Evolutionary conservation across 2,113 vertebrate genomes (phyloP).

Genomic region (Malurus cyaneus): DNA sequence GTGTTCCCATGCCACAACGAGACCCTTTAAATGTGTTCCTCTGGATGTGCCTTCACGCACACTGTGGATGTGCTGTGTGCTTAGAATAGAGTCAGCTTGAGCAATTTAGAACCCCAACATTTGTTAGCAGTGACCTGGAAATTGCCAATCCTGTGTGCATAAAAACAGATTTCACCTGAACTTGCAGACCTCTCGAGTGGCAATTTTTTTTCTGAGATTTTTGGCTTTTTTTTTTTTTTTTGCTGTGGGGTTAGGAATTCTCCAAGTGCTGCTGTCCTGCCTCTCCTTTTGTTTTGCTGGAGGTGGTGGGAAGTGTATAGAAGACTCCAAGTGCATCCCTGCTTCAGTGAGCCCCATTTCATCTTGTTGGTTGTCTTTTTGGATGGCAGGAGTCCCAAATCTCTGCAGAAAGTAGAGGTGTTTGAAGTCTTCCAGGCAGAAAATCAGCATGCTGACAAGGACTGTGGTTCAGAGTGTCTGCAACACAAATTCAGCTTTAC

Average conservation of each 20-base stretch:
- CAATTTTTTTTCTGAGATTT: background rate
- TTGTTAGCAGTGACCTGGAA: background rate
- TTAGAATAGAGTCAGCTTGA: background rate
- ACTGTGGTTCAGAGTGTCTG: background rate
- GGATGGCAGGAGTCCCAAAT: background rate
- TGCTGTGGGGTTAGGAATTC: background rate
- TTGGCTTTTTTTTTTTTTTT: background rate
- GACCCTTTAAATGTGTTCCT: background rate
- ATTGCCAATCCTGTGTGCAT: rapidly evolving
- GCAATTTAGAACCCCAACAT: background rate
- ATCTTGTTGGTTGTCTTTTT: background rate
- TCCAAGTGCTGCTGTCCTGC: background rate
- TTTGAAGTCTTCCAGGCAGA: background rate
- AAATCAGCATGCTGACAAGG: background rate
- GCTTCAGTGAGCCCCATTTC: background rate
- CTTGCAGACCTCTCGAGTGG: background rate
- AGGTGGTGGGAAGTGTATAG: background rate
- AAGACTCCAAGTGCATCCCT: background rate
- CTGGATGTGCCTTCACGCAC: rapidly evolving
- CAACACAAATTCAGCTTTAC: background rate
- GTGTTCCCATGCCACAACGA: background rate
- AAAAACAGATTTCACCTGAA: background rate
- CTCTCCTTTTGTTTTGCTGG: background rate
- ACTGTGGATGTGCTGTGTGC: rapidly evolving
- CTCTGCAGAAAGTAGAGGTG: background rate